Evolutionary conservation across 2,113 vertebrate species (phyloP).

Genomic region (Eurypyga helias): DNA sequence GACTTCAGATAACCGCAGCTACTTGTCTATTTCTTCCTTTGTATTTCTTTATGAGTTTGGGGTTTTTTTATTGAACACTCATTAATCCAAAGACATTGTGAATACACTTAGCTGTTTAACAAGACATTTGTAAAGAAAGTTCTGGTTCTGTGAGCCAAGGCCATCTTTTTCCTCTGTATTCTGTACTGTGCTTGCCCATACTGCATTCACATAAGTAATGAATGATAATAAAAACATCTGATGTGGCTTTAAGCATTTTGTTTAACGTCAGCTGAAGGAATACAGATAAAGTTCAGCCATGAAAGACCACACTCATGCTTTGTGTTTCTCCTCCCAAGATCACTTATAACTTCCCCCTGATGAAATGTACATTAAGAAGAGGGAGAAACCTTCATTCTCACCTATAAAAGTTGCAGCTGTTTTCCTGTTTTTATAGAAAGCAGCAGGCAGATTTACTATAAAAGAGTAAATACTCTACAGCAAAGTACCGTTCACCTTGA

Average conservation of each 20-base stretch:
- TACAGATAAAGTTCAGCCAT: neutral
- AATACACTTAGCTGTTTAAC: neutral
- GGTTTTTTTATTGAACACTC: neutral
- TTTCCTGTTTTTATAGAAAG: conserved; percentile 74
- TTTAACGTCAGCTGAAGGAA: conserved; percentile 9
- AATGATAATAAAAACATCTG: conserved; percentile 23
- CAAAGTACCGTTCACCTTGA: conserved; percentile 56
- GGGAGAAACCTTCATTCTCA: conserved; percentile 38
- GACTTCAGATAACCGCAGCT: neutral
- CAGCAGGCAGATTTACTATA: conserved; percentile 40
- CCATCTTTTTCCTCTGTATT: neutral
- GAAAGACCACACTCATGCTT: conserved; percentile 25
- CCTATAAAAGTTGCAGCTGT: conserved; percentile 69
- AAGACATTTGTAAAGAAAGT: neutral
- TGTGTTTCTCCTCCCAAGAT: neutral
- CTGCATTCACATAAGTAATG: neutral
- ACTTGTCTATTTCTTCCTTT: neutral
- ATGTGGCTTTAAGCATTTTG: neutral
- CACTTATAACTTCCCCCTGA: neutral
- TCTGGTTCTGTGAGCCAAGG: neutral
- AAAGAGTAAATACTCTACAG: conserved; percentile 6
- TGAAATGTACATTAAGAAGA: neutral
- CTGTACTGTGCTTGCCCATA: neutral
- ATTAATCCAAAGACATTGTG: neutral
- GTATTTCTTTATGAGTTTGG: neutral